Conservation (phyloP, 2,888 invertebrate genomes). For the Orthosia cruda region DNA sequence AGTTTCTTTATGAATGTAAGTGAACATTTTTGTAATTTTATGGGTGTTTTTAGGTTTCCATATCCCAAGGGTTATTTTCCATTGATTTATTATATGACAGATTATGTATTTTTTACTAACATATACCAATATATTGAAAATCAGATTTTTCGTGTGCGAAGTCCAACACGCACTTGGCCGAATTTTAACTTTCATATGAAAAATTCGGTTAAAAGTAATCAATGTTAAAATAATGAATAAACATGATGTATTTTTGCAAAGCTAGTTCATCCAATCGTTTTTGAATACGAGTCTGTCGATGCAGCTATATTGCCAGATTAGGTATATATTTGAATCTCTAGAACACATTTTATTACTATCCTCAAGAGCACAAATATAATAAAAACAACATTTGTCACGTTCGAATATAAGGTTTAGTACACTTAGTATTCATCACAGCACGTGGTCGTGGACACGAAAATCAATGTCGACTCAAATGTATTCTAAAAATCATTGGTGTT, state of each 20-base stretch:
- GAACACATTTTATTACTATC: not conserved
- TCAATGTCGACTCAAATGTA: constrained; percentile 65
- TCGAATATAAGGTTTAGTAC: constrained; percentile 18
- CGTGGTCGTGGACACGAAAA: constrained; percentile 60
- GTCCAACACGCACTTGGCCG: too few relatives aligned
- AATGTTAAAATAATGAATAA: not conserved
- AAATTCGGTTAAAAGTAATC: too few relatives aligned
- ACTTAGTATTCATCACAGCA: constrained; percentile 61
- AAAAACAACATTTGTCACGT: constrained; percentile 46
- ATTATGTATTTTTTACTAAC: too few relatives aligned
- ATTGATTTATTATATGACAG: too few relatives aligned
- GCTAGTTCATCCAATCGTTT: not conserved
- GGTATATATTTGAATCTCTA: not conserved
- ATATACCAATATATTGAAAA: too few relatives aligned
- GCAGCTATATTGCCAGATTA: not conserved
- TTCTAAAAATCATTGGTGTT: constrained; percentile 60
- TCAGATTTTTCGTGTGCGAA: too few relatives aligned
- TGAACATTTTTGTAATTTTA: too few relatives aligned
- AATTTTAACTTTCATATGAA: too few relatives aligned
- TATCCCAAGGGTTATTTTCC: too few relatives aligned
- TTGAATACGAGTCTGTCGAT: not conserved
- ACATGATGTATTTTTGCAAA: not conserved
- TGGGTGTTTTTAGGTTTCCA: too few relatives aligned
- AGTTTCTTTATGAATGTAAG: too few relatives aligned
- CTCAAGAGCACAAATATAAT: not conserved